phyloP scores from a whole-genome alignment of 2,888 invertebrate species.

The Pollenia angustigena region DNA sequence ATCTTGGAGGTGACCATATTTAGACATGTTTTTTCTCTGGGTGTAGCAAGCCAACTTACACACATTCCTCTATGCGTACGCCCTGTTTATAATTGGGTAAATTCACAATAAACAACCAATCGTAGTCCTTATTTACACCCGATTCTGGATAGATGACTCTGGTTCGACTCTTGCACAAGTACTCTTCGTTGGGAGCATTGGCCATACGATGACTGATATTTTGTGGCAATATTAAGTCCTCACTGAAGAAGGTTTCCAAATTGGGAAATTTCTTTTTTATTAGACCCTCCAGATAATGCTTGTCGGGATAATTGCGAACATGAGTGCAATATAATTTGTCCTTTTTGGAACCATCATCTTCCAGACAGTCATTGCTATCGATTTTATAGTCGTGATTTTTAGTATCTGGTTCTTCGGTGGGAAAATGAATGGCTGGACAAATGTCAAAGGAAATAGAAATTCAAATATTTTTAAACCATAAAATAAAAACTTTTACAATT shows the following conservation, averaged over 20 bases:
- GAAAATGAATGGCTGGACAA: constrained; percentile 18
- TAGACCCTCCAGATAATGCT: constrained; percentile 79
- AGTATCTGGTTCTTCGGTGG: constrained; percentile 43
- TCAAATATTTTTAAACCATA: neutral
- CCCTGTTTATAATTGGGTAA: constrained; percentile 89
- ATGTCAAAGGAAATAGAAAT: neutral
- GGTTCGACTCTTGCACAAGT: constrained; percentile 84
- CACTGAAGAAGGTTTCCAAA: constrained; percentile 81
- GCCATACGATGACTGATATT: constrained; percentile 85
- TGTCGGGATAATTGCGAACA: constrained; percentile 84
- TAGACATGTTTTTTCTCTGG: no score
- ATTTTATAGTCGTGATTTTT: neutral
- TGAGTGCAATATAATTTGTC: constrained; percentile 84
- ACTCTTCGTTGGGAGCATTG: constrained; percentile 80
- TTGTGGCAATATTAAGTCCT: constrained; percentile 82
- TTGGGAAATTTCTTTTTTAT: constrained; percentile 75
- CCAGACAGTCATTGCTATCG: constrained; percentile 71
- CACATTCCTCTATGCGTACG: constrained; percentile 89
- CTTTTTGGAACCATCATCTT: constrained; percentile 74
- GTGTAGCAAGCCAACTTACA: constrained; percentile 86
- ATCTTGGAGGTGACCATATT: no score
- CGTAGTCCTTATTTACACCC: constrained; percentile 86
- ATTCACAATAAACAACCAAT: constrained; percentile 90
- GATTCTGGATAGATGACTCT: constrained; percentile 86
- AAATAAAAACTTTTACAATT: neutral